Percentiles rank a stretch among this genome's conserved stretches.
These are phyloP conservation scores for Epirrhoe alternata DNA, from an alignment of 2,888 invertebrate species.

Conservation along the genomic window DNA sequence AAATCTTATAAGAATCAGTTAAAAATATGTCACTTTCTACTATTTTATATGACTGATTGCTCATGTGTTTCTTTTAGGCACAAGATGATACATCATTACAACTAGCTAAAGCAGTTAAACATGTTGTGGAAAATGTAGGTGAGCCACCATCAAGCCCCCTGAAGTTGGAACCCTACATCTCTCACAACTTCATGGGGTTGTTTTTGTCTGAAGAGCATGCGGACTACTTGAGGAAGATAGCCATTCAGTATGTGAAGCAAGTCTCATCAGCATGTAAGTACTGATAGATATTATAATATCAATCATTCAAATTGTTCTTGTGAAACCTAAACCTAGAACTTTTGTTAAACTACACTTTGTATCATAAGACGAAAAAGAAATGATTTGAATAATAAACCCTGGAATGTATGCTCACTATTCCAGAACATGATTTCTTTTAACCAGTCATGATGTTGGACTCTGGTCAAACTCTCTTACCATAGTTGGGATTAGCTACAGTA, in stretches of 20 bases:
- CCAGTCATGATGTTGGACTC: too few species aligned
- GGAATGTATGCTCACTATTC: too few species aligned
- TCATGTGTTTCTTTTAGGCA: conserved; percentile 78
- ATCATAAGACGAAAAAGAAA: too few species aligned
- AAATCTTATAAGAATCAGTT: neutral
- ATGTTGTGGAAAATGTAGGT: conserved; percentile 89
- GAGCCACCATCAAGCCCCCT: conserved; percentile 87
- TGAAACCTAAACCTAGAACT: neutral
- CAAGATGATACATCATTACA: conserved; percentile 90
- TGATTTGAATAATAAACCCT: too few species aligned
- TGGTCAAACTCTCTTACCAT: too few species aligned
- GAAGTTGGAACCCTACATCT: conserved; percentile 92
- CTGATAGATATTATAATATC: neutral
- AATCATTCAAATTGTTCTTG: neutral
- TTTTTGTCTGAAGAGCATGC: conserved; percentile 94
- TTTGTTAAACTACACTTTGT: neutral
- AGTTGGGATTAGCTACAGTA: too few species aligned
- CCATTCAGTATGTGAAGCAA: conserved; percentile 92
- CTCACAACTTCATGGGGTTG: conserved; percentile 95
- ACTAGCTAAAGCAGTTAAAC: conserved; percentile 89
- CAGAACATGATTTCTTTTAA: too few species aligned
- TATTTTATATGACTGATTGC: neutral
- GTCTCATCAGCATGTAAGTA: conserved; percentile 90
- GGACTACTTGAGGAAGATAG: conserved; percentile 91
- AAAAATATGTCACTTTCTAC: neutral